Evolutionary conservation across 2,888 invertebrate genomes (phyloP).

Genomic region (Ichneumoninae sp.): DNA sequence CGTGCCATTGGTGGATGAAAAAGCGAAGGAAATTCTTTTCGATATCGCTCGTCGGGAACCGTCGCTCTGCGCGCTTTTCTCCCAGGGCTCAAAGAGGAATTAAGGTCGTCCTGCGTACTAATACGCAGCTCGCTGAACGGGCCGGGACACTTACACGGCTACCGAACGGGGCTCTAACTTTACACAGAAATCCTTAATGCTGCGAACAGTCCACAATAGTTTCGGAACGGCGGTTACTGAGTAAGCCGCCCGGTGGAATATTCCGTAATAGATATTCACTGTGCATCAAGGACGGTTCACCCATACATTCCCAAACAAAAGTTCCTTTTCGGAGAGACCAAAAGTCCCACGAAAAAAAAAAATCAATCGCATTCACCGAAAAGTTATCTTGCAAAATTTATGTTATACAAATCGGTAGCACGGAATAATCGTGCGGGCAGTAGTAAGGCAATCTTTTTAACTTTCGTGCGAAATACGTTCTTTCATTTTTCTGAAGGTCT

Average conservation of each 20-base stretch:
- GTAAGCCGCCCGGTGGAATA: background rate
- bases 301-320: no score
- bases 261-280: conserved; percentile 5
- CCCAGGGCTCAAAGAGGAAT: background rate
- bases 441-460: no score
- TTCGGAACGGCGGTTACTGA: background rate
- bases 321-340: no score
- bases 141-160: background rate
- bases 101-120: background rate
- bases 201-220: background rate
- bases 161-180: background rate
- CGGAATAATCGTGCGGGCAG: no score
- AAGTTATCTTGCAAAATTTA: no score
- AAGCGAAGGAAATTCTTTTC: background rate
- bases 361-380: no score
- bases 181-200: background rate
- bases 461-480: no score
- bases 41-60: background rate
- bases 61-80: background rate
- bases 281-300: background rate
- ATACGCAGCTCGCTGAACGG: background rate
- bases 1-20: background rate
- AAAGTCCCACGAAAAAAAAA: no score
- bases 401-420: no score
- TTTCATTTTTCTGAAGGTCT: no score